phyloP scores from a whole-genome alignment of 2,888 invertebrate genomes.

The Dicycla oo region DNA sequence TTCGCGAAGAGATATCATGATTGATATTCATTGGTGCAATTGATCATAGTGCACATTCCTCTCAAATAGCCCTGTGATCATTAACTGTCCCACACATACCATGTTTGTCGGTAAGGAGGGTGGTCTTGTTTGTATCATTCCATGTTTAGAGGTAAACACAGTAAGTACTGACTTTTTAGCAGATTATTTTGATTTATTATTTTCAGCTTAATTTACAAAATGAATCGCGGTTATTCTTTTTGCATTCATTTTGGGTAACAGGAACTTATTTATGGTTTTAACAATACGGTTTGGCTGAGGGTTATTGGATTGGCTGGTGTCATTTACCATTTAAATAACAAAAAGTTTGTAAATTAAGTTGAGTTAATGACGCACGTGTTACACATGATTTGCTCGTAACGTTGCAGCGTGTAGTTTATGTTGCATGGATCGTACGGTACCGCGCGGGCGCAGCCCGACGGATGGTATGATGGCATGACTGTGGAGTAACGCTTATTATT shows the following conservation, averaged over 20 bases:
- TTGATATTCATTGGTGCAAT: not conserved
- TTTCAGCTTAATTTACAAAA: slow-evolving; percentile 57
- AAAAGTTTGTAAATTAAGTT: slow-evolving; percentile 57
- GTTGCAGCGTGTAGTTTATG: slow-evolving; percentile 41
- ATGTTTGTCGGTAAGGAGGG: slow-evolving; percentile 37
- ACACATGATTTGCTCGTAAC: slow-evolving; percentile 27
- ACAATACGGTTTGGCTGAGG: not conserved
- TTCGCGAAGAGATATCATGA: too few relatives aligned
- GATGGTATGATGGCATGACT: slow-evolving; percentile 40
- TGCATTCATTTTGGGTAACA: slow-evolving; percentile 8
- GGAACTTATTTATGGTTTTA: not conserved
- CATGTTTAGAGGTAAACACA: slow-evolving; percentile 44
- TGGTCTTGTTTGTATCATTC: slow-evolving; percentile 36
- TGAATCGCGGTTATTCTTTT: not conserved
- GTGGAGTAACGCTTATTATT: slow-evolving; percentile 59
- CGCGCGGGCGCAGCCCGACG: slow-evolving; percentile 8
- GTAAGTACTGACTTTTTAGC: slow-evolving; percentile 53
- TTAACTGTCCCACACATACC: slow-evolving; percentile 21
- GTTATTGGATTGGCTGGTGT: not conserved
- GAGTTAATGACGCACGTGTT: slow-evolving; percentile 26
- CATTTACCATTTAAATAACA: not conserved
- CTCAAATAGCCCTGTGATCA: slow-evolving; percentile 26
- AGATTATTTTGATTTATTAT: slow-evolving; percentile 23
- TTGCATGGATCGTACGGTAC: slow-evolving; percentile 52
- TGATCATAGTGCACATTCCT: not conserved